A percentile compares a stretch with the other conserved stretches of the same genome.
Conservation (phyloP, 1,140 invertebrate genomes). For the Microvelia longipes region DNA sequence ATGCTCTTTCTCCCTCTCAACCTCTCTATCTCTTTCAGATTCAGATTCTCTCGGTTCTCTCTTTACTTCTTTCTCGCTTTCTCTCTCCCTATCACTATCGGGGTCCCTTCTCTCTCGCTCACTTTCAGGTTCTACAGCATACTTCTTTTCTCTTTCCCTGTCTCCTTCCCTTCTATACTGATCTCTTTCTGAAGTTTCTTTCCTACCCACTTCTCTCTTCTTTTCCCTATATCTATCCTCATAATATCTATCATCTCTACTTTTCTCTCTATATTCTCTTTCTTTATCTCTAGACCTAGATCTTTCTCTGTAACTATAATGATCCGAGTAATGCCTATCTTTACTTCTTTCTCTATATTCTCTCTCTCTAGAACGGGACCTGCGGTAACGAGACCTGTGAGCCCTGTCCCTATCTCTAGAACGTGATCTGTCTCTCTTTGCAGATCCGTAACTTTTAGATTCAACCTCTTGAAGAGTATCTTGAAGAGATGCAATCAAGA, state of each 20-base stretch:
- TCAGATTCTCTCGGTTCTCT: neutral
- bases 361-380: constrained; percentile 62
- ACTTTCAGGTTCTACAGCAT: neutral
- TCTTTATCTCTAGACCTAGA: constrained; percentile 25
- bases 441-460: constrained; percentile 79
- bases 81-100: neutral
- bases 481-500: constrained; percentile 88
- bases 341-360: constrained; percentile 51
- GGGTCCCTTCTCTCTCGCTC: neutral
- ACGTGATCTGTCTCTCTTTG: constrained; percentile 46
- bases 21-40: constrained; percentile 38
- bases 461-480: constrained; percentile 93
- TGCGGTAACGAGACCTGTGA: constrained; percentile 40
- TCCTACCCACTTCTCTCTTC: no score
- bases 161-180: neutral
- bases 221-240: constrained; percentile 61
- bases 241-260: constrained; percentile 68
- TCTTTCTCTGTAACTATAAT: constrained; percentile 28
- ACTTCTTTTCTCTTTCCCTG: neutral
- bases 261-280: constrained; percentile 36
- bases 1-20: constrained; percentile 47
- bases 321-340: constrained; percentile 22
- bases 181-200: neutral
- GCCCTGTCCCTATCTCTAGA: constrained; percentile 59
- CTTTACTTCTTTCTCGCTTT: neutral